Conservation (phyloP, 2,797 vertebrate genomes). For the Danio choprae region DNA sequence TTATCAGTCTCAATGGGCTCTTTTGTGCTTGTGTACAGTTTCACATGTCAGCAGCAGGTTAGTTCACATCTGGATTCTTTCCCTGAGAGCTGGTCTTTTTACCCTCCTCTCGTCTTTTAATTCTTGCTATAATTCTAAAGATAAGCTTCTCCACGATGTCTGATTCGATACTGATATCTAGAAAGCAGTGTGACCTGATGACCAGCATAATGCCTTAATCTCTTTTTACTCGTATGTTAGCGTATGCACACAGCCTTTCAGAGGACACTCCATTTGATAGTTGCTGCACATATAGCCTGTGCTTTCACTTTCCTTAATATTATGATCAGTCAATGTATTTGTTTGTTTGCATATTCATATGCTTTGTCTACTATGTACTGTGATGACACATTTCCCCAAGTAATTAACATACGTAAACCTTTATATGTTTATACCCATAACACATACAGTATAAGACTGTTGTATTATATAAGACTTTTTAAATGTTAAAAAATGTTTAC, state of each 20-base stretch:
- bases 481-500: no score
- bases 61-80: conserved; percentile 6
- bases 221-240: background rate
- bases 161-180: conserved; percentile 8
- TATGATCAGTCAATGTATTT: no score
- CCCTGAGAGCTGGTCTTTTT: background rate
- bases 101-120: background rate
- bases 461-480: no score
- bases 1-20: conserved; percentile 31
- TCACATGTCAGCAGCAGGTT: background rate
- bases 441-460: no score
- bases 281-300: background rate
- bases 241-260: background rate
- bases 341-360: no score
- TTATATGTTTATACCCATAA: background rate
- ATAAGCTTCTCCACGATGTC: background rate
- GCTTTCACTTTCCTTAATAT: background rate
- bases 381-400: background rate
- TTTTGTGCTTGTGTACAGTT: background rate
- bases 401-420: background rate
- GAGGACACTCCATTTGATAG: background rate
- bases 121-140: background rate
- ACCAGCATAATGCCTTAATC: conserved; percentile 5
- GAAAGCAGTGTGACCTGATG: conserved; percentile 11
- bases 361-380: no score